Evolutionary conservation across 2,797 vertebrate genomes (phyloP), one percentile per base, ranked within the genome.

Genomic region (Psittacula echo): DNA sequence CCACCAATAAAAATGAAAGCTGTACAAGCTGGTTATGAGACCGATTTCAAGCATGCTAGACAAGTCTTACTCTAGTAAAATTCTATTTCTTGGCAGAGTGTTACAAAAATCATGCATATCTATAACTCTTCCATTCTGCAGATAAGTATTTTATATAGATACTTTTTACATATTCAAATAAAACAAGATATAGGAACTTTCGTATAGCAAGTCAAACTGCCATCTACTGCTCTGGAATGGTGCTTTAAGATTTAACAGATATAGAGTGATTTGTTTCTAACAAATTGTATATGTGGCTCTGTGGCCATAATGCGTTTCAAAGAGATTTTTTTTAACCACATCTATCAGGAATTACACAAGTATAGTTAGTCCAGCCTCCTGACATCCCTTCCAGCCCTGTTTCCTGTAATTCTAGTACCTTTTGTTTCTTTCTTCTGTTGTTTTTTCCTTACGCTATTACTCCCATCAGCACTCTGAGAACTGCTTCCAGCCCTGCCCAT

Each of bases 231-330:
- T 81, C 47, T 78, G 41, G 30, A 70, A 85, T n/a, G 14, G 27
- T 50, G n/a, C 21, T 84, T 74, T 71, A 92, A 92, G 78, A 76
- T 92, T 73, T 83, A 92, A 76, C 44, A 95, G 66, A 74, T 66
- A 83, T 72, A 48, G 14, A 62, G 44, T 67, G 67, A 75, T 67
- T 93, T 81, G 32, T 78, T 90, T 91, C 75, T 84, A 87, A 85
- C 60, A 77, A 91, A 88, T 70, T 51, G 2, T 75, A n/a, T 88
- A 60, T 76, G 30, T 77, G 72, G 56, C 29, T 73, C 45, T 89
- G 65, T 27, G 64, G 54, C 73, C 6, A 0, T 72, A 44, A 81
- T 26, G 66, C 5, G 0, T 67, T 75, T 70, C 62, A 86, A 92
- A 50, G 41, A 78, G 68, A 79, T 37, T n/a, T 79, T 73, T 86